Evolutionary conservation across 1,140 invertebrate genomes (phyloP).

Genomic region (Drosophila novamexicana): DNA sequence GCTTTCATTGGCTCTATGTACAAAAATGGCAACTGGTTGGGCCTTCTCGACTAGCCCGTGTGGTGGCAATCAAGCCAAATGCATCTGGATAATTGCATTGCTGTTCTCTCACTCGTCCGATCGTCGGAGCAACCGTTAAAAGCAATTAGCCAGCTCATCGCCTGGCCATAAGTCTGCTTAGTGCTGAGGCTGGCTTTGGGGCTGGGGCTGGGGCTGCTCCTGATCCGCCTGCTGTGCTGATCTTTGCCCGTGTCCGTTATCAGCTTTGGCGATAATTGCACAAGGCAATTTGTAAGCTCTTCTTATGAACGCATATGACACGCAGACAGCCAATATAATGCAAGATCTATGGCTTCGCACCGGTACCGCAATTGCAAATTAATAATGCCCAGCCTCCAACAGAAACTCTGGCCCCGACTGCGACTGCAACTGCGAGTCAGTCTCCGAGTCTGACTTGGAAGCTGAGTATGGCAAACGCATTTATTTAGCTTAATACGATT

Average conservation of each 20-base stretch:
- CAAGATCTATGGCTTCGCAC: slow-evolving; percentile 63
- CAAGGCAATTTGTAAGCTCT: slow-evolving; percentile 68
- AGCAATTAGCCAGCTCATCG: slow-evolving; percentile 71
- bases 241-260: slow-evolving; percentile 51
- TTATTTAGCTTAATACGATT: slow-evolving; percentile 70
- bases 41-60: neutral
- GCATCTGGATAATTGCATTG: slow-evolving; percentile 62
- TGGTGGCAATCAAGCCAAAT: slow-evolving; percentile 64
- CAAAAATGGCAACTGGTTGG: neutral
- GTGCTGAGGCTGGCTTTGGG: neutral
- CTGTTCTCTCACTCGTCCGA: slow-evolving; percentile 48
- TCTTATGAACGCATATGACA: slow-evolving; percentile 52
- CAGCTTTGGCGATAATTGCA: slow-evolving; percentile 69
- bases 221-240: slow-evolving; percentile 14
- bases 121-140: slow-evolving; percentile 39
- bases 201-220: neutral
- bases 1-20: slow-evolving; percentile 11
- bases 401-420: neutral
- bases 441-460: neutral
- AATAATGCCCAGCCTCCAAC: slow-evolving; percentile 50
- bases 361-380: slow-evolving; percentile 54
- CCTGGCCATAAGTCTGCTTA: slow-evolving; percentile 28
- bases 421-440: too few species aligned
- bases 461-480: slow-evolving; percentile 50
- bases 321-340: slow-evolving; percentile 61